Conservation (phyloP, 2,888 invertebrate genomes). For the Ormyrus nitidulus region DNA sequence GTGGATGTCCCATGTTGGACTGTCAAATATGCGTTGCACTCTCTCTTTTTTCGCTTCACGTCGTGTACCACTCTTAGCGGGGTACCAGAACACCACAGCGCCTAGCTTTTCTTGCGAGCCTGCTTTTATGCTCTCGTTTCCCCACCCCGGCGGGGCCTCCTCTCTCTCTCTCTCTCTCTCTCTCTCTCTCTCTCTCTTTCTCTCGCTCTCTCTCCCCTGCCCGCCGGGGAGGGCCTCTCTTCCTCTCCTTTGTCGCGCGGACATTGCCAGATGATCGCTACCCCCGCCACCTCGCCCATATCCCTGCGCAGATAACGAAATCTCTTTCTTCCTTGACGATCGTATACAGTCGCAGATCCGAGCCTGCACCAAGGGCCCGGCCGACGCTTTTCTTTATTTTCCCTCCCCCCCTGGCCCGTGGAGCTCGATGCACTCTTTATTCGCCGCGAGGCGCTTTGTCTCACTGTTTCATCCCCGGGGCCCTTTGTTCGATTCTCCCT, state of each 20-base stretch:
- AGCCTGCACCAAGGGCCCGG: background rate
- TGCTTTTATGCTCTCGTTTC: constrained; percentile 73
- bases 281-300: background rate
- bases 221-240: background rate
- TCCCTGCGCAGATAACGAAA: too few species aligned
- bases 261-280: constrained; percentile 10
- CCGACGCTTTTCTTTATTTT: background rate
- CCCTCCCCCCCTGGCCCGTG: background rate
- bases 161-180: constrained; percentile 20
- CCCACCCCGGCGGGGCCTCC: constrained; percentile 60
- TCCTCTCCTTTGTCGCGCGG: background rate
- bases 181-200: constrained; percentile 6
- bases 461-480: background rate
- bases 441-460: background rate
- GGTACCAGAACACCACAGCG: constrained; percentile 72
- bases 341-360: too few species aligned
- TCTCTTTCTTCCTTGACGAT: background rate
- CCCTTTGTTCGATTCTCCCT: too few species aligned
- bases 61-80: constrained; percentile 28
- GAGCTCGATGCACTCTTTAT: background rate
- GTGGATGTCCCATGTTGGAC: constrained; percentile 69
- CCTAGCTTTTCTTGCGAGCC: constrained; percentile 69
- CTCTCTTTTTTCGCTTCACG: constrained; percentile 23
- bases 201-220: background rate
- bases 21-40: constrained; percentile 24